Base-by-base conservation (phyloP, 2,888 invertebrate genomes). In the Laspeyria flexula region DNA sequence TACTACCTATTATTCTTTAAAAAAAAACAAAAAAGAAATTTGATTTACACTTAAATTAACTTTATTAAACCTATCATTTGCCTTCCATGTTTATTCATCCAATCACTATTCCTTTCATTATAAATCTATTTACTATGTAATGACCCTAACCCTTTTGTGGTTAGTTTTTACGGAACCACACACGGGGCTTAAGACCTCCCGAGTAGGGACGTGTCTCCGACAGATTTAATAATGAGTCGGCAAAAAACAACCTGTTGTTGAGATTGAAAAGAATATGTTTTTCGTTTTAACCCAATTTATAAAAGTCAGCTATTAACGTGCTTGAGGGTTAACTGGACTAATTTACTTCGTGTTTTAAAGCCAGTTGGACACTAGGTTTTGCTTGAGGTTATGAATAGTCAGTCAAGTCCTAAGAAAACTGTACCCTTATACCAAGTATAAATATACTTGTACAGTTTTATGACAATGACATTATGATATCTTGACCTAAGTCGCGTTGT, bases 81-180 rank as follows among this genome's bases (percentile, higher is more conserved):
- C 21, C 21, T 7, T 9, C 13, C 7, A 13, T 3, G 6, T 9
- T 15, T 7, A 13, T 33, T 33, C n/a, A 33, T 33, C 7, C 16
- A 47, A 11, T 43, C 6, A 40, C 3, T 42, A 46, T 48, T 46
- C 49, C 41, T 30, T 39, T 53, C 29, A 52, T 49, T 33, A 47
- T 27, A 42, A 60, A 38, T 45, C 25, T 48, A 39, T 58, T 45
- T 55, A 56, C 58, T 59, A 53, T 49, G 46, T 34, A 39, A 45
- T 44, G 43, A 41, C 45, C 69, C 51, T 58, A 53, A 68, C 40
- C 41, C 46, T 44, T 44, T 48, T 12, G 38, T 54, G 30, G 45
- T 34, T 29, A 21, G 59, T 70, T 67, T 59, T 67, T 65, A 60
- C 38, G 39, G 49, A 65, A 58, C 71, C 68, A 70, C 71, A 69